Base-by-base conservation (phyloP, 2,113 vertebrate species). In the Shinisaurus crocodilurus region DNA sequence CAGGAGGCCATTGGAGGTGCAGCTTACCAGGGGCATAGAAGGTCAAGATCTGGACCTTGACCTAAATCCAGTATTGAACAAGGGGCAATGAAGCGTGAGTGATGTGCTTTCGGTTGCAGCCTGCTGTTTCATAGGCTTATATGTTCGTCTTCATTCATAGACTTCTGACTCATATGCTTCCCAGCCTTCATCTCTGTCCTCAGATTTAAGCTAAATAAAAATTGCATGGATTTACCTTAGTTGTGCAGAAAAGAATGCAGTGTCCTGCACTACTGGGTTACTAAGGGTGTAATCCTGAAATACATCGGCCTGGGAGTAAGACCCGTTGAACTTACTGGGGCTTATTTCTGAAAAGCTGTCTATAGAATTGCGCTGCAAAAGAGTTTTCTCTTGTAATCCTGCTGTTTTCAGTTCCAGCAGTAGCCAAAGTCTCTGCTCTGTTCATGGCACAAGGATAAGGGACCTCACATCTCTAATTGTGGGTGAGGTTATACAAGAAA, bases 51-150 rank as follows among this genome's bases (percentile, higher is more conserved):
- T 80, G 43, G 87, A 82, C 57, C 82, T 86, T 91, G 83, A 82
- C 43, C 69, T 89, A 74, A 86, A 91, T 91, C 83, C 69, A 65
- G n/a, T 50, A 75, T 81, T 82, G 90, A 91, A 86, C 83, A 89
- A 81, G 37, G 34, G 60, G 34, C 87, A 89, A n/a, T 75, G 69
- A 80, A 81, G 87, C 63, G 37, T 91, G 72, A 91, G 37, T 54
- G 48, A 40, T 74, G 5, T 65, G 67, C 40, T 91, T 81, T 79
- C 67, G 32, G 54, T 81, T 63, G 77, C 57, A 60, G 40, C 60
- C 57, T 67, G 84, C 83, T 89, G 45, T 69, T 82, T 82, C 65
- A 37, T 75, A 54, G 40, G 25, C 54, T 65, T 69, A 1, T 69
- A 67, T 18, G 4, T 67, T 77, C n/a, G 15, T 69, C 60, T 67